A percentile compares a stretch with the other conserved stretches of the same genome.
phyloP scores from a whole-genome alignment of 2,888 invertebrate genomes.

The Chymomyza fuscimana region DNA sequence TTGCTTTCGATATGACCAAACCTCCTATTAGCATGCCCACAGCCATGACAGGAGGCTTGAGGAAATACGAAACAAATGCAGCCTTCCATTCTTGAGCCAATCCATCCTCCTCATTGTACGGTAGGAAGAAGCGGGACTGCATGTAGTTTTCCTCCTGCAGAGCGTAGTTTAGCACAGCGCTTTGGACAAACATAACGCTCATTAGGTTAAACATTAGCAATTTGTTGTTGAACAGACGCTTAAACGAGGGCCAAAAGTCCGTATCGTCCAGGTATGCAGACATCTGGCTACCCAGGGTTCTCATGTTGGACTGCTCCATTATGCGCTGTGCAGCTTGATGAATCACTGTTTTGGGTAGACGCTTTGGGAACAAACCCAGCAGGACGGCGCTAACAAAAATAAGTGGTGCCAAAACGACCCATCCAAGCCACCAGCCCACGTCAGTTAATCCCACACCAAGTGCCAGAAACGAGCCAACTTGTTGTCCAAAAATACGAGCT shows the following conservation, averaged over 20 bases:
- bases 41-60: constrained; percentile 82
- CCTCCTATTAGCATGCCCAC: constrained; percentile 81
- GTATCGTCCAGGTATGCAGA: constrained; percentile 77
- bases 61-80: constrained; percentile 81
- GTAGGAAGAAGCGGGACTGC: constrained; percentile 82
- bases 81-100: constrained; percentile 82
- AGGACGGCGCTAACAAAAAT: constrained; percentile 80
- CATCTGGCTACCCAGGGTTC: constrained; percentile 69
- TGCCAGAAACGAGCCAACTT: constrained; percentile 77
- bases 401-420: constrained; percentile 80
- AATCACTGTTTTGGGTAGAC: constrained; percentile 81
- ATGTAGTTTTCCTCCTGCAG: constrained; percentile 82
- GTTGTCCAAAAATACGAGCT: constrained; percentile 77
- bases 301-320: constrained; percentile 77
- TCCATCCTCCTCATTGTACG: constrained; percentile 80
- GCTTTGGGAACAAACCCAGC: constrained; percentile 82
- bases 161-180: constrained; percentile 82
- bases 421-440: constrained; percentile 81
- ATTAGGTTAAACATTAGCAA: constrained; percentile 81
- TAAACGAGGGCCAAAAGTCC: constrained; percentile 80
- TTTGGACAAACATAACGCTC: constrained; percentile 81
- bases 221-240: constrained; percentile 82
- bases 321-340: constrained; percentile 82
- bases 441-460: constrained; percentile 66
- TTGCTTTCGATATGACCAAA: constrained; percentile 81